Evolutionary conservation across 2,888 invertebrate species (phyloP), one percentile per base, ranked within the genome.

Genomic region (Ischnura elegans): DNA sequence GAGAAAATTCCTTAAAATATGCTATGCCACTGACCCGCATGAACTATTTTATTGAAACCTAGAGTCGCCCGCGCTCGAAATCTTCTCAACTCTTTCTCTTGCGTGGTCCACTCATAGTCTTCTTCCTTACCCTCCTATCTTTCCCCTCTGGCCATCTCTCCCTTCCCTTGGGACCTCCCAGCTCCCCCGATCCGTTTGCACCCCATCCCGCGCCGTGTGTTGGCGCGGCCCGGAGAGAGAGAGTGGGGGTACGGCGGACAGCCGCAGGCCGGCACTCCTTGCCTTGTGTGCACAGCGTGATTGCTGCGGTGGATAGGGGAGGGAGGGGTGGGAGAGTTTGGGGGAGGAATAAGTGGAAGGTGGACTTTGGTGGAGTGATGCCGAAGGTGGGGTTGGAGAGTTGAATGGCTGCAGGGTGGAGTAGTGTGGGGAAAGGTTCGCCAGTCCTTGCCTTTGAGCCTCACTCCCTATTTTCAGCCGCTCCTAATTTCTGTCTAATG

Each of bases 401-500:
- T 25, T n/a, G 43, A 43, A 46, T 25, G n/a, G 45, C 36, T 25
- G n/a, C 46, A 13, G 45, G 86, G 46, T 25, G 46, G 19, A 46
- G 43, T 45, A n/a, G 46, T n/a, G 3, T 46, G n/a, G 45, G 25
- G 16, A 16, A 6, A 46, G 86, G 45, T n/a, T 43, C 42, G 45
- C 43, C 42, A 21, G 85, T 42, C 21, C 43, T 29, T 19, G 45
- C 19, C 16, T 6, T 21, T 21, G 43, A 51, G 55, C 16, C 29
- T 55, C 51, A 51, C 16, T 47, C 16, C 47, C 47, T 21, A 51
- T 36, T 25, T 25, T 61, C 47, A 36, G 87, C 61, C 61, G 61
- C 90, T 90, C 90, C 90, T 66, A 90, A 90, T 90, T 66, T 61
- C 90, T 66, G 13, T 90, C 90, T 90, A 90, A 90, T 90, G 90